Conservation (phyloP, 2,888 invertebrate species). For the Orthosia incerta region DNA sequence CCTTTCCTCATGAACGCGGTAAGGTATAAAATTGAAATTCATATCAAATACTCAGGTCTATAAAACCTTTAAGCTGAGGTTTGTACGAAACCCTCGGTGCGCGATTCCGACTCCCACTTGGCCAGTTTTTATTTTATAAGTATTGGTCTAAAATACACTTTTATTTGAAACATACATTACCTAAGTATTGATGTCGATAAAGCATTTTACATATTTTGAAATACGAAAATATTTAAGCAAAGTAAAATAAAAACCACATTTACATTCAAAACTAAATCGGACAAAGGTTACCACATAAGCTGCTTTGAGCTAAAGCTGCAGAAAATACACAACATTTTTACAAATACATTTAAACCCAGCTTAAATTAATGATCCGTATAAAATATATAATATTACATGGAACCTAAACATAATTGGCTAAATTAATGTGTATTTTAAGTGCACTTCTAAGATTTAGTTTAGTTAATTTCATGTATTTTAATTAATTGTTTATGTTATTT, state of each 20-base stretch:
- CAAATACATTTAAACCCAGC: constrained; percentile 4
- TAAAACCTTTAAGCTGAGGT: too few relatives aligned
- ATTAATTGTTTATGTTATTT: too few relatives aligned
- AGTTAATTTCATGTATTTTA: too few relatives aligned
- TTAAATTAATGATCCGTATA: constrained; percentile 11
- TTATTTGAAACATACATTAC: neutral
- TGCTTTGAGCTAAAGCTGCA: neutral
- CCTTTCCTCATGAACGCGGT: too few relatives aligned
- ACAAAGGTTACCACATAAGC: constrained; percentile 34
- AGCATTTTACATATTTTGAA: neutral
- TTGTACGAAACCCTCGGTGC: too few relatives aligned
- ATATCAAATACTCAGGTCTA: too few relatives aligned
- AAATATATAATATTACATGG: neutral
- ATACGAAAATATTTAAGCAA: neutral
- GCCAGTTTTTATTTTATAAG: too few relatives aligned
- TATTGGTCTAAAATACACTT: neutral
- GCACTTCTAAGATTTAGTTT: too few relatives aligned
- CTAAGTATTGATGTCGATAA: neutral
- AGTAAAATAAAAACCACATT: constrained; percentile 25
- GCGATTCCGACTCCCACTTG: too few relatives aligned
- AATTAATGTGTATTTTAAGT: too few relatives aligned
- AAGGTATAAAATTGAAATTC: too few relatives aligned
- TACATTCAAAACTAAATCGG: constrained; percentile 23
- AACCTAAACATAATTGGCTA: too few relatives aligned
- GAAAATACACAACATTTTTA: constrained; percentile 1